Percentiles rank a stretch among this genome's conserved stretches.
phyloP scores from a whole-genome alignment of 2,888 invertebrate genomes.

The Auanema freiburgensis region DNA sequence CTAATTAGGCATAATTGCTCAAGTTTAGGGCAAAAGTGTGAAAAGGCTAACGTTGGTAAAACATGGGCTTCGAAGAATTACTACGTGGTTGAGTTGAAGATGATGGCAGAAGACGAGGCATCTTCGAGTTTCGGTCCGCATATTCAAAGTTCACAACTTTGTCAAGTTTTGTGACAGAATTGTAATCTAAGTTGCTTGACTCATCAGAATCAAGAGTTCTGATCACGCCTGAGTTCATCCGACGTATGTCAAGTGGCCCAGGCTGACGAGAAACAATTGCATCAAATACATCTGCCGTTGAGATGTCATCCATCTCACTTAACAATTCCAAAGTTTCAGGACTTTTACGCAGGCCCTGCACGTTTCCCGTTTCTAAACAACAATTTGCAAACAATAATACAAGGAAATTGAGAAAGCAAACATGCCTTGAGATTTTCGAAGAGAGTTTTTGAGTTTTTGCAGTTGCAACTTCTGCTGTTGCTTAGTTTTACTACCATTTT shows the following conservation, averaged over 20 bases:
- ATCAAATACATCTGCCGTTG: slow-evolving; percentile 47
- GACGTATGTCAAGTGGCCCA: slow-evolving; percentile 44
- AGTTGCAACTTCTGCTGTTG: too few species aligned
- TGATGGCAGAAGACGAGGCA: slow-evolving; percentile 8
- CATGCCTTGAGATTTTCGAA: too few species aligned
- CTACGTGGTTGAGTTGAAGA: slow-evolving; percentile 5
- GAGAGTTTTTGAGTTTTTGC: too few species aligned
- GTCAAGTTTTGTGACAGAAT: not conserved
- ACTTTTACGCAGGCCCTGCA: too few species aligned
- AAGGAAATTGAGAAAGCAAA: too few species aligned
- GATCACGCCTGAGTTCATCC: slow-evolving; percentile 14
- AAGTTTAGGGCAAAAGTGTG: not conserved
- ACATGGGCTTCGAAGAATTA: slow-evolving; percentile 1
- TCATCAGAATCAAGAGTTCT: not conserved
- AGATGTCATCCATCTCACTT: slow-evolving; percentile 22
- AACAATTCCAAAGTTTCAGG: too few species aligned
- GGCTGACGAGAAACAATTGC: slow-evolving; percentile 46
- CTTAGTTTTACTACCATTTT: too few species aligned
- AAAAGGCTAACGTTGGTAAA: not conserved
- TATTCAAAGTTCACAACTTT: not conserved
- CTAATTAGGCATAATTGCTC: not conserved
- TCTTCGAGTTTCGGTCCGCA: not conserved
- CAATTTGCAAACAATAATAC: too few species aligned
- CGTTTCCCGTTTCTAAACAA: too few species aligned
- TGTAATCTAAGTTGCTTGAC: not conserved